Evolutionary conservation across 2,888 invertebrate genomes (phyloP).

Genomic region (Ypsolopha sequella): DNA sequence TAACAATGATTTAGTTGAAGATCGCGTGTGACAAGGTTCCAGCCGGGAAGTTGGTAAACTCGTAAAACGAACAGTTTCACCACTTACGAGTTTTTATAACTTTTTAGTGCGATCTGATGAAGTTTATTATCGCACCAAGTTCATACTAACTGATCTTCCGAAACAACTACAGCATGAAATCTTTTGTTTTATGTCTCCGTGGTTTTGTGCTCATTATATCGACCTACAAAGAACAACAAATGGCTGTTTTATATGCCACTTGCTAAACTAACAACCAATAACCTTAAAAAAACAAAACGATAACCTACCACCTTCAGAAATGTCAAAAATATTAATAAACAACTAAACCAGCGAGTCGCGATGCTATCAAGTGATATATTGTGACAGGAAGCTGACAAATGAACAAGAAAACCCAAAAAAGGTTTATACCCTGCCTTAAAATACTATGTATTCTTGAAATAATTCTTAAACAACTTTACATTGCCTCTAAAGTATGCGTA

Average conservation of each 20-base stretch:
- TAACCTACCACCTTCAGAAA: too few species aligned
- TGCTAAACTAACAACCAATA: too few species aligned
- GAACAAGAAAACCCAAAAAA: background rate
- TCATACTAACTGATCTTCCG: too few species aligned
- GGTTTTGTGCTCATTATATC: too few species aligned
- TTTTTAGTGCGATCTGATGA: too few species aligned
- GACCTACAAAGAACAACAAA: too few species aligned
- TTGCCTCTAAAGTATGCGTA: background rate
- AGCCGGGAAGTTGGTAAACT: background rate
- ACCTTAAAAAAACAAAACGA: too few species aligned
- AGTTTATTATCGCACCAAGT: too few species aligned
- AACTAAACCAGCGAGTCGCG: constrained; percentile 1
- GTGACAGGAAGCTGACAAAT: constrained; percentile 4
- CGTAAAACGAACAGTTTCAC: background rate
- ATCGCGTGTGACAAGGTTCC: background rate
- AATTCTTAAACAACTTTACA: background rate
- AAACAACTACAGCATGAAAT: background rate
- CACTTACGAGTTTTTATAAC: too few species aligned
- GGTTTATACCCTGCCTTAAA: background rate
- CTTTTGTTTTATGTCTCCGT: background rate
- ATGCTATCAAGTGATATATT: constrained; percentile 10
- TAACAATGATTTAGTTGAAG: background rate
- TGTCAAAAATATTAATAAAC: constrained; percentile 1
- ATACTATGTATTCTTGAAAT: background rate
- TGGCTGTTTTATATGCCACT: too few species aligned